These are phyloP conservation scores for Corydoras maculifer DNA, from an alignment of 2,113 vertebrate species.

Conservation along the genomic window DNA sequence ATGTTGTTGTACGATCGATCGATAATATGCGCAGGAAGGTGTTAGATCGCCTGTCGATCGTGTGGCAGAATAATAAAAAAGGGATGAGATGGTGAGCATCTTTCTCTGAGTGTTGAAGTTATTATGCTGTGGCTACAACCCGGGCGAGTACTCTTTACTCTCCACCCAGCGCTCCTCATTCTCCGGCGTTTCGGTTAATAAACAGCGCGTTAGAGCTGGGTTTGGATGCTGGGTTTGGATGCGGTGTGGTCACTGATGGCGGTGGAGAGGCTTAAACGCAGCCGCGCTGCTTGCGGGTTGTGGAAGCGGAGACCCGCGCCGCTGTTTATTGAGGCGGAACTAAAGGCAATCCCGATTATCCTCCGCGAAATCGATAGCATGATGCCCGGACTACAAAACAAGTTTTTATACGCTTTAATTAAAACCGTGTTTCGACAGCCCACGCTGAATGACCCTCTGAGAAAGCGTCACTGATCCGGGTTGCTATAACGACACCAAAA, in stretches of 20 bases:
- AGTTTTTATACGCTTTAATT: conserved; percentile 63
- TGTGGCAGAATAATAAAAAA: conserved; percentile 26
- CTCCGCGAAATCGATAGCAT: conserved; percentile 59
- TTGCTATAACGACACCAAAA: conserved; percentile 79
- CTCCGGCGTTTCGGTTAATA: background rate
- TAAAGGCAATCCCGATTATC: conserved; percentile 62
- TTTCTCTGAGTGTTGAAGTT: background rate
- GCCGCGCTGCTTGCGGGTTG: conserved; percentile 1
- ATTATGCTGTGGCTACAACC: too few species aligned
- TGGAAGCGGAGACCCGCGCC: conserved; percentile 38
- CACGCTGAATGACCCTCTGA: conserved; percentile 69
- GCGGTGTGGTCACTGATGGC: too few species aligned
- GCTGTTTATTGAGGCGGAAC: conserved; percentile 62
- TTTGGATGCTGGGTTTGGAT: too few species aligned
- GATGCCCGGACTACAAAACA: conserved; percentile 62
- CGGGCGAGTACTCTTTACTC: conserved; percentile 5
- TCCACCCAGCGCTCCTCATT: conserved; percentile 5
- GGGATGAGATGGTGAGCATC: conserved; percentile 36
- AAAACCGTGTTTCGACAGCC: conserved; percentile 63
- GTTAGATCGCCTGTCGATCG: conserved; percentile 34
- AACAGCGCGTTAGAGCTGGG: too few species aligned
- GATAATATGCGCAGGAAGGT: conserved; percentile 48
- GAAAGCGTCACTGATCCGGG: conserved; percentile 66
- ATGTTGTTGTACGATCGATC: conserved; percentile 45
- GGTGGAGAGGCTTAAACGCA: too few species aligned